Conservation (phyloP, 2,113 vertebrate genomes). For the Hydrolagus affinis region DNA sequence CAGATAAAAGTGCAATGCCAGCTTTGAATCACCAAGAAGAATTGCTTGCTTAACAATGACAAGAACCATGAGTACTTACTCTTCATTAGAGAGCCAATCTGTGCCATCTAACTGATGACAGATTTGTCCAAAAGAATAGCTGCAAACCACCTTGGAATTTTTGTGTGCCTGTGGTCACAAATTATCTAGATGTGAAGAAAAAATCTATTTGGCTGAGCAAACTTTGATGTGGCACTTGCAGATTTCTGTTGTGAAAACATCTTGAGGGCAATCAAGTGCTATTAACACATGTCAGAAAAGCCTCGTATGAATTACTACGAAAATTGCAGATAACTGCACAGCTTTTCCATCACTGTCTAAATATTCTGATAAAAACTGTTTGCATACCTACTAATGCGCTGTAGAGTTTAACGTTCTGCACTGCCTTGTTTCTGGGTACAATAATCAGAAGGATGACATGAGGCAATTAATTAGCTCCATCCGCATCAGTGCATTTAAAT, state of each 20-base stretch:
- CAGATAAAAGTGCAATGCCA: slow-evolving; percentile 36
- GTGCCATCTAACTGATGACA: slow-evolving; percentile 57
- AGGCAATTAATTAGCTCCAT: slow-evolving; percentile 74
- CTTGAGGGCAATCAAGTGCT: slow-evolving; percentile 62
- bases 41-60: slow-evolving; percentile 38
- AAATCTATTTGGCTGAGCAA: slow-evolving; percentile 57
- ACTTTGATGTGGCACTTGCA: slow-evolving; percentile 54
- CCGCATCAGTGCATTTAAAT: slow-evolving; percentile 59
- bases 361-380: slow-evolving; percentile 62
- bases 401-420: slow-evolving; percentile 59
- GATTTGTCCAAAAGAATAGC: slow-evolving; percentile 55
- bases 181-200: slow-evolving; percentile 66
- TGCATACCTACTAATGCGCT: slow-evolving; percentile 65
- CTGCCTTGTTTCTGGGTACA: slow-evolving; percentile 61
- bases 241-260: slow-evolving; percentile 68
- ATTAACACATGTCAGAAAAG: slow-evolving; percentile 69
- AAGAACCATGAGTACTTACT: slow-evolving; percentile 41
- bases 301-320: slow-evolving; percentile 57
- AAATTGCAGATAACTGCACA: slow-evolving; percentile 53
- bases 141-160: slow-evolving; percentile 69
- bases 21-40: slow-evolving; percentile 41
- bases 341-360: slow-evolving; percentile 62
- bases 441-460: slow-evolving; percentile 63
- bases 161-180: slow-evolving; percentile 64
- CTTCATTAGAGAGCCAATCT: slow-evolving; percentile 59